Conservation (phyloP, 2,888 invertebrate genomes). For the Dastarcus helophoroides region DNA sequence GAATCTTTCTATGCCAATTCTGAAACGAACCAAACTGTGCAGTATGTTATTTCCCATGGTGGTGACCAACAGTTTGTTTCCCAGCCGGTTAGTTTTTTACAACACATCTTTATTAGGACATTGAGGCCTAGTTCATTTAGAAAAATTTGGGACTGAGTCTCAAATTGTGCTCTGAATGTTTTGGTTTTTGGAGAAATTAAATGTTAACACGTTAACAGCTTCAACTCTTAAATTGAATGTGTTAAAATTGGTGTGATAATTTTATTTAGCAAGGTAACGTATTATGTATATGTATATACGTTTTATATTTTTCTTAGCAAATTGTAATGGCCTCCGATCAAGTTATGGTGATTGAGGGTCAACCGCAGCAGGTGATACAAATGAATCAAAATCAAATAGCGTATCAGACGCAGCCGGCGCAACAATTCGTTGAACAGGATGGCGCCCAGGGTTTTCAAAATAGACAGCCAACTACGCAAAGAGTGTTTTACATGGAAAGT, state of each 20-base stretch:
- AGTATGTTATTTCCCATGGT: constrained; percentile 30
- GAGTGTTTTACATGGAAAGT: constrained; percentile 9
- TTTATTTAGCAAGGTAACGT: no score
- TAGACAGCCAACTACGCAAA: constrained; percentile 6
- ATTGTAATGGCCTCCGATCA: constrained; percentile 29
- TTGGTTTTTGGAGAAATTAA: no score
- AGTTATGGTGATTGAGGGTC: constrained; percentile 38
- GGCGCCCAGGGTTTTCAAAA: constrained; percentile 1
- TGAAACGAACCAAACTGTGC: constrained; percentile 24
- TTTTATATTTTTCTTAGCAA: constrained; percentile 17
- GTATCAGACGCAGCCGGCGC: constrained; percentile 24
- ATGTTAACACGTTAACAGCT: no score
- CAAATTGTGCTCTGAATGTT: no score
- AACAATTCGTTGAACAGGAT: constrained; percentile 8
- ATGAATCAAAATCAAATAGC: constrained; percentile 27
- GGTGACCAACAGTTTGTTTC: constrained; percentile 26
- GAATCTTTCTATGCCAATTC: constrained; percentile 49
- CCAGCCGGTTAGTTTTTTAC: constrained; percentile 24
- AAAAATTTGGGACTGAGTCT: no score
- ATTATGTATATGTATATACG: no score
- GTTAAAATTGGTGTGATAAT: no score
- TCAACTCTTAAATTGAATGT: no score
- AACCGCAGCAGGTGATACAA: constrained; percentile 34
- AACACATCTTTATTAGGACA: no score
- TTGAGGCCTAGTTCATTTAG: no score